phyloP scores from a whole-genome alignment of 2,113 vertebrate species.

The Thunnus maccoyii region DNA sequence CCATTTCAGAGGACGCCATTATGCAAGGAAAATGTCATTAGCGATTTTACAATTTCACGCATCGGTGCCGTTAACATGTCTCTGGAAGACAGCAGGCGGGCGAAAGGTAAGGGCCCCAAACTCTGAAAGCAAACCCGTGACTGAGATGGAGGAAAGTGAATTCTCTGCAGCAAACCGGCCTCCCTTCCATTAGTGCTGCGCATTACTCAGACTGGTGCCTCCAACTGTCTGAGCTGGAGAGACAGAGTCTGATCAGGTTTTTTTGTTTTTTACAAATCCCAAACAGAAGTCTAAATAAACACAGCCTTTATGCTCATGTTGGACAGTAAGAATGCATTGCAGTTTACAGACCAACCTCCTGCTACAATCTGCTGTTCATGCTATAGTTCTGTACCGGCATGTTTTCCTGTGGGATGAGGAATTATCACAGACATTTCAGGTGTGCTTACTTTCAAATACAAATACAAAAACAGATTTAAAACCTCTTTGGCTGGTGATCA shows the following conservation, averaged over 20 bases:
- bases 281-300: not conserved
- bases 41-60: slow-evolving; percentile 81
- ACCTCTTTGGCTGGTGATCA: too few species aligned
- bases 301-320: not conserved
- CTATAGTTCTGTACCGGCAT: too few species aligned
- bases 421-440: too few species aligned
- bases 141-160: slow-evolving; percentile 35
- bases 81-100: slow-evolving; percentile 49
- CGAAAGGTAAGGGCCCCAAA: slow-evolving; percentile 46
- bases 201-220: slow-evolving; percentile 26
- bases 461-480: too few species aligned
- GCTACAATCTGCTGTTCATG: too few species aligned
- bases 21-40: slow-evolving; percentile 78
- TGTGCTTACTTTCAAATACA: too few species aligned
- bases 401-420: too few species aligned
- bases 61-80: slow-evolving; percentile 54
- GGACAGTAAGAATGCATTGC: too few species aligned
- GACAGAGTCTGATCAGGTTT: too few species aligned
- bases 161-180: not conserved
- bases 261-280: not conserved
- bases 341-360: too few species aligned
- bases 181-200: not conserved
- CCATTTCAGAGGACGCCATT: slow-evolving; percentile 69
- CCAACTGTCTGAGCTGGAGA: not conserved
- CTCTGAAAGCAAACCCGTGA: slow-evolving; percentile 33